A percentile compares a stretch with the other conserved stretches of the same genome.
Conservation (phyloP, 2,113 vertebrate species). For the Zosterops lateralis region DNA sequence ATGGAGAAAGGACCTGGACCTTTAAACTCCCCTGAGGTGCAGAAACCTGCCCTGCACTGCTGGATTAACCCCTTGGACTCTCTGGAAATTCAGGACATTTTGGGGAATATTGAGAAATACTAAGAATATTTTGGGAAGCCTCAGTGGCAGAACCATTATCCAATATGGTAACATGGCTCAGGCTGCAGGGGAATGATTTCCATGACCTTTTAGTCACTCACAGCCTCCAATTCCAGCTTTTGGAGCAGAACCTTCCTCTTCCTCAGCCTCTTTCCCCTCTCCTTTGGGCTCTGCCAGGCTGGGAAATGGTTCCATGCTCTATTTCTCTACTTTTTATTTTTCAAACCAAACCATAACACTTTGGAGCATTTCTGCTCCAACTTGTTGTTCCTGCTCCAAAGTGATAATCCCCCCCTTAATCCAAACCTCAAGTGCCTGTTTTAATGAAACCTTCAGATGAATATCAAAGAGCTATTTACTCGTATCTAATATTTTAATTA, state of each 20-base stretch:
- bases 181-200: neutral
- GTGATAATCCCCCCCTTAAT: constrained; percentile 81
- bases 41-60: neutral
- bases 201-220: rapidly evolving
- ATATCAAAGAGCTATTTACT: constrained; percentile 99
- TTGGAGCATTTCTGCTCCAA: constrained; percentile 75
- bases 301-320: neutral
- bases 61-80: neutral
- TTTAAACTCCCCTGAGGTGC: neutral
- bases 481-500: constrained; percentile 98
- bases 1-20: rapidly evolving
- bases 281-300: neutral
- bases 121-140: neutral
- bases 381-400: constrained; percentile 80
- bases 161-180: rapidly evolving
- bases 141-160: neutral
- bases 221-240: neutral
- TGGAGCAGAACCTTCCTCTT: neutral
- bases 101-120: neutral
- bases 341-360: constrained; percentile 60
- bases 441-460: constrained; percentile 93
- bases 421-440: constrained; percentile 85
- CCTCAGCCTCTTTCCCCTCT: neutral
- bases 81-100: rapidly evolving
- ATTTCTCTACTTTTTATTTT: constrained; percentile 30